A percentile compares a stretch with the other conserved stretches of the same genome.
Conservation (phyloP, 2,113 vertebrate species). For the Ictalurus furcatus region DNA sequence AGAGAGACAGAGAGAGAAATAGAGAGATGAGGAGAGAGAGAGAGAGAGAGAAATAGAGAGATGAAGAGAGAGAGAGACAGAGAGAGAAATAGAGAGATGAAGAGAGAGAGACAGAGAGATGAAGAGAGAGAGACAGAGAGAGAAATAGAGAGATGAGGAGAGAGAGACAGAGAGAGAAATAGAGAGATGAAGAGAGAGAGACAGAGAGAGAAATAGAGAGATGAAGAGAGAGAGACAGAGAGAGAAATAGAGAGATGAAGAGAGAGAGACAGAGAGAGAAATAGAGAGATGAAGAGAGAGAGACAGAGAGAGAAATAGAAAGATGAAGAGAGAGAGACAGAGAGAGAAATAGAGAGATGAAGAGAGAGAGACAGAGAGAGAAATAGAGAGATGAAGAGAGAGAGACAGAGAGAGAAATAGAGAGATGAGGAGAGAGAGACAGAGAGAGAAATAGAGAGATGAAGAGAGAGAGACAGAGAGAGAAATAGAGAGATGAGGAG, state of each 20-base stretch:
- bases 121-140: neutral
- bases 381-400: too few relatives aligned
- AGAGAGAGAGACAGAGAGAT: neutral
- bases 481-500: too few relatives aligned
- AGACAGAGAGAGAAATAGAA: neutral
- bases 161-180: neutral
- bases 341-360: too few relatives aligned
- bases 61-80: too few relatives aligned
- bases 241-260: neutral
- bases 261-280: neutral
- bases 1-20: neutral
- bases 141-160: neutral
- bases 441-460: too few relatives aligned
- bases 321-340: too few relatives aligned
- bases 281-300: neutral
- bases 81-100: neutral
- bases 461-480: too few relatives aligned
- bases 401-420: too few relatives aligned
- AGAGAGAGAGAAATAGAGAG: neutral
- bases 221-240: neutral
- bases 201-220: neutral
- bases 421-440: too few relatives aligned
- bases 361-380: too few relatives aligned
- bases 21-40: slow-evolving; percentile 48
- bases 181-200: neutral